Evolutionary conservation across 1,140 invertebrate genomes (phyloP).

Genomic region (Lysiphlebus fabarum): DNA sequence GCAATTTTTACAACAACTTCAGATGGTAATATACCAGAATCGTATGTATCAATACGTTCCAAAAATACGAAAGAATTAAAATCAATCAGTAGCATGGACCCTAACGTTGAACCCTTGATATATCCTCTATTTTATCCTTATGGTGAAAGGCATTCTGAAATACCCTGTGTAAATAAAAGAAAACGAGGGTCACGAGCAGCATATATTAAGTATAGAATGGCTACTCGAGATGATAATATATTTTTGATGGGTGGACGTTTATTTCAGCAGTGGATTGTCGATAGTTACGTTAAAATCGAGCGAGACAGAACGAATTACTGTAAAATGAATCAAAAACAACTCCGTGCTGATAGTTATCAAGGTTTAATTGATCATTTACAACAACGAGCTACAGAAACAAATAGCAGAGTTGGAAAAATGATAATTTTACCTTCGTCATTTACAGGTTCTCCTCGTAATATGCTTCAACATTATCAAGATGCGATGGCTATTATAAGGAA

Average conservation of each 20-base stretch:
- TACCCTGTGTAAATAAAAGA: neutral
- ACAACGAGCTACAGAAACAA: too few relatives aligned
- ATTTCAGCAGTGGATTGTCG: too few relatives aligned
- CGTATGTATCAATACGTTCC: neutral
- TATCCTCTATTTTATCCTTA: constrained; percentile 10
- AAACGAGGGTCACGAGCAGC: constrained; percentile 2
- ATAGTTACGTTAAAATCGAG: too few relatives aligned
- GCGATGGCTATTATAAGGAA: too few relatives aligned
- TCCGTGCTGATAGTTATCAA: too few relatives aligned
- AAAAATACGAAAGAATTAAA: constrained; percentile 5
- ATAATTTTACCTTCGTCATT: too few relatives aligned
- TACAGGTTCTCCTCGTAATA: too few relatives aligned
- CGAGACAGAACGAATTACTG: too few relatives aligned
- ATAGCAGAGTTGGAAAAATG: too few relatives aligned
- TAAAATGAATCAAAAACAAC: too few relatives aligned
- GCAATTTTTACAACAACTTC: neutral
- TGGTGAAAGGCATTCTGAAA: neutral
- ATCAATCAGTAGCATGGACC: neutral
- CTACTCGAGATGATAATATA: constrained; percentile 10
- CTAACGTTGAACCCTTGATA: constrained; percentile 9
- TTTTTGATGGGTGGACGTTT: constrained; percentile 19
- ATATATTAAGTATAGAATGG: constrained; percentile 9
- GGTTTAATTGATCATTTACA: too few relatives aligned
- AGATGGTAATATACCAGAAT: constrained; percentile 11
- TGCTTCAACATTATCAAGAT: too few relatives aligned